Evolutionary conservation across 1,140 invertebrate genomes (phyloP), one percentile per base, ranked within the genome.

Genomic region (Rhagoletis zephyria): DNA sequence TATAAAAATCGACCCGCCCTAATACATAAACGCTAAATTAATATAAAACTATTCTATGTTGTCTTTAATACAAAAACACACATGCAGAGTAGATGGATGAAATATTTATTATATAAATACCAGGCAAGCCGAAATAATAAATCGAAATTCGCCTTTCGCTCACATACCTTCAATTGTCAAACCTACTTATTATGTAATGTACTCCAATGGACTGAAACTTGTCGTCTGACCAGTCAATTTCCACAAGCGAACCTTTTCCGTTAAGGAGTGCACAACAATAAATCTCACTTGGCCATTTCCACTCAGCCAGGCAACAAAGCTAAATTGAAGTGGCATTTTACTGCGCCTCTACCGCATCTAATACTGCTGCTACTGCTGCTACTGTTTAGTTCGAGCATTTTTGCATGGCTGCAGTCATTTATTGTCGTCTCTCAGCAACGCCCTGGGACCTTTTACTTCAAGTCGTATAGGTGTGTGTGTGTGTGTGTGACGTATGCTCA

Each of bases 281-380:
- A 81, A 81, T 81, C 74, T n/a, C 74, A 59, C 48, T 51, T 6
- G 74, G 16, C 74, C 14, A 81, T 56, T 56, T 81, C 51, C 48
- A 81, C 51, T 81, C 74, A 30, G 56, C 74, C n/a, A 16, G 48
- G 16, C 51, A 59, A 81, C 16, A 56, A 81, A 59, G 74, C 74
- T 48, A 81, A 56, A 56, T 81, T 81, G 74, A 81, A 81, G 74
- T n/a, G 51, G 48, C 48, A 56, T 19, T 81, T 51, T 77, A 81
- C 48, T 42, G 74, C 30, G 30, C 42, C 7, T 81, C 10, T 40
- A 19, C n/a, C 40, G 48, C 48, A 10, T 48, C 74, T 16, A 9
- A 81, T 19, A n/a, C 48, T 5, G 48, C 16, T 9, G 5, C n/a
- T 56, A 48, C 74, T 19, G 9, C 48, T 5, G 48, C 16, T 9